These are phyloP conservation scores for Sphyrna mokarran DNA, from an alignment of 2,113 vertebrate genomes.

Conservation along the genomic window DNA sequence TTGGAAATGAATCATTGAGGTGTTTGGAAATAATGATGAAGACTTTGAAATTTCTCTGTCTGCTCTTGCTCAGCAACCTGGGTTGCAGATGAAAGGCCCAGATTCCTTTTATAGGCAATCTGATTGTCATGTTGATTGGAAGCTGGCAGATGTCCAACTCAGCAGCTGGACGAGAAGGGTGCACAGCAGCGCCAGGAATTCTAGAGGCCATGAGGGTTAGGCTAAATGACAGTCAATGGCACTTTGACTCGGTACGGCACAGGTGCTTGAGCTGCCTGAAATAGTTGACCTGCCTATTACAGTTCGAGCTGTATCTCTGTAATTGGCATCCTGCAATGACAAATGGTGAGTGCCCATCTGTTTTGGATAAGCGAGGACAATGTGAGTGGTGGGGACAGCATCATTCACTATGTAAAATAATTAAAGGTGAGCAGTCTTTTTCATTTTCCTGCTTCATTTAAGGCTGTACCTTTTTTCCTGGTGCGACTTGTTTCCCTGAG, in stretches of 20 bases:
- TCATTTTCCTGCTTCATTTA: too few species aligned
- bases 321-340: background rate
- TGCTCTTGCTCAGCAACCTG: background rate
- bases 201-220: background rate
- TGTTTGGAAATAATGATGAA: background rate
- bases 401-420: background rate
- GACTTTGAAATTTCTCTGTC: background rate
- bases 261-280: background rate
- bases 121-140: background rate
- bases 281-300: background rate
- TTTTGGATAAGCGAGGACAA: background rate
- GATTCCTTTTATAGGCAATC: background rate
- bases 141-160: background rate
- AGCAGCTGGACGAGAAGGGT: background rate
- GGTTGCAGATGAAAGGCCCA: background rate
- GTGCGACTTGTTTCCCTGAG: background rate
- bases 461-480: background rate
- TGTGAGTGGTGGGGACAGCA: background rate
- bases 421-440: background rate
- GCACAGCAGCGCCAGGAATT: background rate
- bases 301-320: background rate
- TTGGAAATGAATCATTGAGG: background rate
- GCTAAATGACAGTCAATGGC: background rate
- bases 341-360: background rate
- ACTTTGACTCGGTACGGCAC: background rate